A percentile compares a stretch with the other conserved stretches of the same genome.
These are phyloP conservation scores for Mormyrus lacerda DNA, from an alignment of 2,113 vertebrate genomes.

Conservation along the genomic window DNA sequence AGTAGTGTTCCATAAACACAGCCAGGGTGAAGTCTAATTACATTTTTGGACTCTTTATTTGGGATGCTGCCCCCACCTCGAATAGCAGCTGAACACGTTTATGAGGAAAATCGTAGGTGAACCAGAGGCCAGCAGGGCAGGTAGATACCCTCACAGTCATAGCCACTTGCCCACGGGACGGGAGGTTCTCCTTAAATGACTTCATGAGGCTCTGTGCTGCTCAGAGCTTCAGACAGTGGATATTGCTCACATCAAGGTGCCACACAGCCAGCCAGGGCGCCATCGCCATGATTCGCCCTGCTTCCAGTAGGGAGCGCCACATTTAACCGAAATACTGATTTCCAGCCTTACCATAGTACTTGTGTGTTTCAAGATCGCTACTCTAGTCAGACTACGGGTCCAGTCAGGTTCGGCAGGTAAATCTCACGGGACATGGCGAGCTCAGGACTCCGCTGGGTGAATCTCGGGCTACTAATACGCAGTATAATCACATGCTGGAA, in stretches of 20 bases:
- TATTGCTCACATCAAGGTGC: neutral
- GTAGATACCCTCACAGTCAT: neutral
- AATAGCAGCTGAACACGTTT: neutral
- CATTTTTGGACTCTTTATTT: neutral
- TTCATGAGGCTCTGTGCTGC: neutral
- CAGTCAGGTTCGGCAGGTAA: neutral
- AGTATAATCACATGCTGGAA: neutral
- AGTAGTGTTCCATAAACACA: neutral
- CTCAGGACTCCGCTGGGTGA: neutral
- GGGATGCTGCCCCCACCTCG: neutral
- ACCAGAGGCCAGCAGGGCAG: neutral
- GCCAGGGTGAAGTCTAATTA: neutral
- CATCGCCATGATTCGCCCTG: neutral
- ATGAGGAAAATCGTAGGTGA: neutral
- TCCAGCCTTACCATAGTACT: neutral
- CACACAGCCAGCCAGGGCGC: neutral
- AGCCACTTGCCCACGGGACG: neutral
- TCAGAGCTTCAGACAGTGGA: too few species aligned
- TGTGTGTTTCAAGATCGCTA: neutral
- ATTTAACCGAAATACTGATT: neutral
- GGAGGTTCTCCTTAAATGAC: neutral
- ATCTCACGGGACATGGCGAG: neutral
- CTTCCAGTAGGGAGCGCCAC: neutral
- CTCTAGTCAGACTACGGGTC: neutral
- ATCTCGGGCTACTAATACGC: neutral